Evolutionary conservation across 2,797 vertebrate genomes (phyloP), one percentile per base, ranked within the genome.

Genomic region (Manis crassicaudata): DNA sequence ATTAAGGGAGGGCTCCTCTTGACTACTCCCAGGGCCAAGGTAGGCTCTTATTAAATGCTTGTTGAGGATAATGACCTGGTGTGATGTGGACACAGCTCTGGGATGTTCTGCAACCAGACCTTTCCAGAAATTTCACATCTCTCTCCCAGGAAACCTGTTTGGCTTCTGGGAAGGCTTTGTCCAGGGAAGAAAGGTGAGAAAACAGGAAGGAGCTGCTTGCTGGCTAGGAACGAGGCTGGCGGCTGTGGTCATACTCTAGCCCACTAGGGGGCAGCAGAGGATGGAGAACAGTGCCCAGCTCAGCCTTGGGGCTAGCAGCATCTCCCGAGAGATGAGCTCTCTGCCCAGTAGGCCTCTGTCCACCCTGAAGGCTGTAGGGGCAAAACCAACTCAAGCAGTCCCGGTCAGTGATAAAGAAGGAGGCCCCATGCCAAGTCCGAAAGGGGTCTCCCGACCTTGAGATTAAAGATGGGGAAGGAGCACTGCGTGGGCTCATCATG

Each of bases 241-340:
- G 16, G 52, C 9, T 29, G 72, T 85, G 62, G 27, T 68, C 29
- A 25, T 29, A 20, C 1, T 25, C 32, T 21, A 0, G 0, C 8
- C 85, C 97, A 95, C 94, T 58, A 91, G 95, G 46, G 84, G 50
- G 96, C 91, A 95, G 96, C 94, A 97, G 96, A 98, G 95, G 83
- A 94, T 32, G 94, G 63, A 54, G 58, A 94, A 97, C 73, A 27
- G 79, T 6, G 20, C 70, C 72, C 50, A 23, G 14, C 6, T 67
- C 60, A 2, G 23, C 9, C 0, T 40, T 3, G 46, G 52, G 2
- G 23, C 10, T 0, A 13, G 52, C 35, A 17, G 32, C 21, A 16
- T 56, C 73, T 82, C 23, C 2, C 3, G 5, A 2, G 0, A 27
- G 29, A 7, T 1, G 25, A 18, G 17, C 14, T 17, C 17, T 32